Evolutionary conservation across 2,888 invertebrate genomes (phyloP), one percentile per base, ranked within the genome.

Genomic region (Melinopterus prodromus): DNA sequence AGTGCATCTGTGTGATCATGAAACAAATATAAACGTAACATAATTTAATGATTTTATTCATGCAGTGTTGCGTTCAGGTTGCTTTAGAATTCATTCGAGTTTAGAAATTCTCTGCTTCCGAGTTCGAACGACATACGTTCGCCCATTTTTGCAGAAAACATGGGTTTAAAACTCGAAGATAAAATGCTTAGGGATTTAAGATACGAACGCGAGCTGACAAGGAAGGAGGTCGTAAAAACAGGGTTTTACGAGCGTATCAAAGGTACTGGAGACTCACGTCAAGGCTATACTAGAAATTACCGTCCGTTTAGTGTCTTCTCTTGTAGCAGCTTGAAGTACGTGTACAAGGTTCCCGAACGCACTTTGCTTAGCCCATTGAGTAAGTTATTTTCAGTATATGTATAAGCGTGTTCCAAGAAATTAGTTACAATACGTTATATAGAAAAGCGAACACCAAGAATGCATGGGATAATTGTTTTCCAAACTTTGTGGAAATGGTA

Each of bases 181-280:
- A 53, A 53, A 53, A 53, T 53, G 53, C 53, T 53, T 53, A 53
- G 53, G 53, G 53, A 53, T 53, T 53, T 53, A 53, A 53, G 53
- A 53, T 53, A 53, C 53, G 53, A 53, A 53, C 53, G 53, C 7
- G 53, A 53, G 53, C 53, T 53, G 53, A 53, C 53, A 53, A 53
- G 53, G 53, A 53, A 78, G 75, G 75, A 84, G 16, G 79, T 76
- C 81, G 77, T 80, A 81, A 81, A 81, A 81, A 77, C 78, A 81
- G 36, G 78, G 79, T 77, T 81, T 80, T 81, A 81, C 71, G 79
- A 71, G 78, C 76, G 71, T 72, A 74, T 80, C 80, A 81, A 78
- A 81, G 80, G 71, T 79, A 80, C 38, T 75, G 78, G 77, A 36
- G 78, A 78, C 78, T 81, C 80, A 76, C 78, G 77, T 77, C 78